A percentile compares a stretch with the other conserved stretches of the same genome.
Conservation (phyloP, 2,888 invertebrate species). For the Trichopoda pennipes region DNA sequence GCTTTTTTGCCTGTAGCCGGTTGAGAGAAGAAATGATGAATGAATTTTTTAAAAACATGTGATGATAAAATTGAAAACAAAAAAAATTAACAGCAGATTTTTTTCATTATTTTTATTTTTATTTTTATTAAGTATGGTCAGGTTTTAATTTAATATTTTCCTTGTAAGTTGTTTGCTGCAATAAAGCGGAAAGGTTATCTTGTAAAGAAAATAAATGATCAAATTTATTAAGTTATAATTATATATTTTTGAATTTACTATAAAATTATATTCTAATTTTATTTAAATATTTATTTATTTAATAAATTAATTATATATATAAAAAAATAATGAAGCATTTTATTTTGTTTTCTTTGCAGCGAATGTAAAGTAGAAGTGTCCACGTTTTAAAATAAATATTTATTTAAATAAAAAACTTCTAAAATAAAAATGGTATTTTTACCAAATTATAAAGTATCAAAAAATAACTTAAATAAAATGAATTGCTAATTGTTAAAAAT, state of each 20-base stretch:
- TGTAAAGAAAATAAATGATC: too few species aligned
- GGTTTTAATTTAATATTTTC: constrained; percentile 28
- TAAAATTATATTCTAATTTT: too few species aligned
- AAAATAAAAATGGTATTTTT: background rate
- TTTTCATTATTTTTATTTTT: constrained; percentile 32
- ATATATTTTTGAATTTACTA: too few species aligned
- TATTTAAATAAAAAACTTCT: too few species aligned
- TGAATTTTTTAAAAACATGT: constrained; percentile 64
- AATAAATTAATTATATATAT: too few species aligned
- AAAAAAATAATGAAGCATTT: too few species aligned
- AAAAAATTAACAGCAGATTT: constrained; percentile 14
- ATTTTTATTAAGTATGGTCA: constrained; percentile 54
- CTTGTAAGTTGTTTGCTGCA: background rate
- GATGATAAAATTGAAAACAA: constrained; percentile 48
- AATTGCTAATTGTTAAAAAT: too few species aligned
- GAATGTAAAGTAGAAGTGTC: constrained; percentile 9
- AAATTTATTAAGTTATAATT: too few species aligned
- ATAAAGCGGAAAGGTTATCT: background rate
- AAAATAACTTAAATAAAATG: too few species aligned
- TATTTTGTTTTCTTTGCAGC: constrained; percentile 33
- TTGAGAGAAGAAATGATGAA: constrained; percentile 53
- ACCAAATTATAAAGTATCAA: too few species aligned
- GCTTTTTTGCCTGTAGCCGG: constrained; percentile 39
- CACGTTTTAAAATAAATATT: background rate
- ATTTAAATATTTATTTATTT: too few species aligned